A percentile compares a stretch with the other conserved stretches of the same genome.
phyloP scores from a whole-genome alignment of 1,140 invertebrate species.

The Melanaphis sacchari region DNA sequence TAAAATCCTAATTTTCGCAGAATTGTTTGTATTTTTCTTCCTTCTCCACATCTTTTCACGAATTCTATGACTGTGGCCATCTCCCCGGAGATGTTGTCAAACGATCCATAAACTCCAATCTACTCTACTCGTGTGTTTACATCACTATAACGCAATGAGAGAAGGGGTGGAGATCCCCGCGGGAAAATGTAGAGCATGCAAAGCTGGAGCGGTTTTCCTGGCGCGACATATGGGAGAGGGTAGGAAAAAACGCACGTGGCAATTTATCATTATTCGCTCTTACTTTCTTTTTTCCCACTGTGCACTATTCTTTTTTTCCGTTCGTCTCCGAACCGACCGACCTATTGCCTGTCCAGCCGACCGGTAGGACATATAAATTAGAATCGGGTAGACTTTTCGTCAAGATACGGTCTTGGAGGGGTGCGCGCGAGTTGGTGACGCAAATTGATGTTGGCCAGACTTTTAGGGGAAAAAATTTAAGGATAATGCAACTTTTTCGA shows the following conservation, averaged over 20 bases:
- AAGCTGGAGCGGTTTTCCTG: neutral
- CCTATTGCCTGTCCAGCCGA: neutral
- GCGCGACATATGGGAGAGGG: neutral
- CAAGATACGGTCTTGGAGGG: neutral
- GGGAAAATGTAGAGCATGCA: neutral
- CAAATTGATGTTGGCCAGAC: conserved; percentile 53
- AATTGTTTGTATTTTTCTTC: neutral
- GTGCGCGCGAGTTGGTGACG: conserved; percentile 13
- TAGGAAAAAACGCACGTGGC: neutral
- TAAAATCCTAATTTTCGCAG: neutral
- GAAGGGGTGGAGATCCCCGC: neutral
- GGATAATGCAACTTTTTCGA: conserved; percentile 27
- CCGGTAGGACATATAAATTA: conserved; percentile 47
- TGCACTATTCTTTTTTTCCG: neutral
- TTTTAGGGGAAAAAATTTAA: conserved; percentile 14
- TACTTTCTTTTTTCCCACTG: neutral
- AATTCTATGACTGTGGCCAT: neutral
- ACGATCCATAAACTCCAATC: conserved; percentile 53
- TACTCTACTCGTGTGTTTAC: neutral
- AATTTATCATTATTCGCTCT: conserved; percentile 51
- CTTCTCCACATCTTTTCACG: neutral
- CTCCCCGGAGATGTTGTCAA: conserved; percentile 31
- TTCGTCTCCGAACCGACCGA: neutral
- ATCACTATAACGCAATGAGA: no score
- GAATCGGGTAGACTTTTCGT: conserved; percentile 42